Evolutionary conservation across 2,797 vertebrate genomes (phyloP), one percentile per base, ranked within the genome.

Genomic region (Champsocephalus esox): DNA sequence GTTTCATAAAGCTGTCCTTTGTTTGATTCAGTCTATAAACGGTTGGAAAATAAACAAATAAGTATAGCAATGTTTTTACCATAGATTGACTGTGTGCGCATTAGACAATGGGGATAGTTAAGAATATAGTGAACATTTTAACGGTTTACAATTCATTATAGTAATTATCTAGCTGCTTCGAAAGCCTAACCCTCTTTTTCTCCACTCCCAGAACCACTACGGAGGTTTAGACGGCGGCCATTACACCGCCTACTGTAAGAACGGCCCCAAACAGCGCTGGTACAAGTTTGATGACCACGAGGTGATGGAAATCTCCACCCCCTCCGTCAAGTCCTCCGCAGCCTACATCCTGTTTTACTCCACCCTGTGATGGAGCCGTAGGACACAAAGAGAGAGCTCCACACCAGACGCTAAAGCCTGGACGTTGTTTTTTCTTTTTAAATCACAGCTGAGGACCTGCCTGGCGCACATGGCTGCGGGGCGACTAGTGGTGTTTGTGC

Each of bases 281-380:
- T 97, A 94, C 88, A 99, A 99, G 87, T 99, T 99, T 16, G 98
- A 99, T 5, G 98, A 99, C 86, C 97, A 99, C 0, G 98, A 99
- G 89, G 98, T 99, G 51, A 96, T 96, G 0, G 98, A 99, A 0
- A 96, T 99, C 81, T 97, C 97, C 0, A 86, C 96, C 9, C 95
- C 96, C 13, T 95, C 97, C 0, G 98, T 99, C 90, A 98, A 97
- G 87, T 98, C 98, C 3, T 96, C 98, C 0, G 98, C 98, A 3
- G 97, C 97, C 17, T 99, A 99, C 88, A 99, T 99, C 89, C 95
- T 99, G 86, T 99, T 99, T 90, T 99, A 99, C 93, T 97, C 97
- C 24, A 95, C 96, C 17, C 83, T 99, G 54, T 98, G 96, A 95
- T 13, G 79, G 48, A 76, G 32, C 56, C 74, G 43, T 87, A 1